A percentile compares a stretch with the other conserved stretches of the same genome.
These are phyloP conservation scores for Clitarchus hookeri DNA, from an alignment of 2,888 invertebrate genomes.

Conservation along the genomic window DNA sequence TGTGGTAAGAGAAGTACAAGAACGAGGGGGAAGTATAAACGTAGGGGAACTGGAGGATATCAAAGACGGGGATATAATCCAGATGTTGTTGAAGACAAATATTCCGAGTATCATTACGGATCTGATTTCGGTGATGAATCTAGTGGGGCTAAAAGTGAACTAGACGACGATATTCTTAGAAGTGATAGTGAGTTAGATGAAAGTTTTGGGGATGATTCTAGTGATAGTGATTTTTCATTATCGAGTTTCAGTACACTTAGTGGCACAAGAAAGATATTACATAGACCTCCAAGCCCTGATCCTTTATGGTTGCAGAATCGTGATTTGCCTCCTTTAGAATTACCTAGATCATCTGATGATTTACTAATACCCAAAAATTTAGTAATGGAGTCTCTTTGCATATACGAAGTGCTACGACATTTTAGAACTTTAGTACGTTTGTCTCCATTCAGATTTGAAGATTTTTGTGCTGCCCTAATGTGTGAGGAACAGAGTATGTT, in stretches of 20 bases:
- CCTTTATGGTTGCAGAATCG: conserved; percentile 88
- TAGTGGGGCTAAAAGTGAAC: conserved; percentile 77
- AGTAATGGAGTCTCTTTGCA: conserved; percentile 79
- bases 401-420: conserved; percentile 94
- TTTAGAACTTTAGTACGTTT: conserved; percentile 89
- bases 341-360: conserved; percentile 91
- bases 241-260: conserved; percentile 83
- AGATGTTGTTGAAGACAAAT: conserved; percentile 72
- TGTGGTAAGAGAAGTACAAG: conserved; percentile 70
- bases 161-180: conserved; percentile 71
- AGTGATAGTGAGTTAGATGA: conserved; percentile 72
- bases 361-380: conserved; percentile 77
- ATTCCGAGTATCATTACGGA: conserved; percentile 91
- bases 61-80: conserved; percentile 75
- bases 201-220: conserved; percentile 66
- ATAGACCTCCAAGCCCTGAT: conserved; percentile 81
- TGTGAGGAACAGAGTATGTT: conserved; percentile 92
- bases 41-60: conserved; percentile 55
- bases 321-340: conserved; percentile 71
- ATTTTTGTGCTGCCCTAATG: conserved; percentile 91
- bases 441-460: conserved; percentile 95
- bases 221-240: conserved; percentile 86
- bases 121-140: conserved; percentile 92
- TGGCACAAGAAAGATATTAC: conserved; percentile 60
- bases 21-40: conserved; percentile 63